Conservation (phyloP, 2,113 vertebrate genomes). For the Phylloscopus whistleri region DNA sequence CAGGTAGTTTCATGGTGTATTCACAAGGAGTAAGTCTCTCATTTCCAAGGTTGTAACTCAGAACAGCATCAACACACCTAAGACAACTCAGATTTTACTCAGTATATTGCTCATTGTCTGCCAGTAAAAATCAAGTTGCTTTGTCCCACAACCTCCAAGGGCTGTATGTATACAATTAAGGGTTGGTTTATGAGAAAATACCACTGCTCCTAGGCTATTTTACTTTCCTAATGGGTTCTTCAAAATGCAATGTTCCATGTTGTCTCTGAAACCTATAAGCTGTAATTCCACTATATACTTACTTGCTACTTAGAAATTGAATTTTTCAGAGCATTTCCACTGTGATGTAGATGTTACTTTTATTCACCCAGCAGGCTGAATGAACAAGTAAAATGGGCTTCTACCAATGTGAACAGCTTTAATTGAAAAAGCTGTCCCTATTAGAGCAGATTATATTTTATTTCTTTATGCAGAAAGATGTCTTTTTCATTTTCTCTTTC, state of each 20-base stretch:
- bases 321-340: background rate
- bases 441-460: background rate
- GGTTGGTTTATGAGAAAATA: background rate
- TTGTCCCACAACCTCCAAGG: background rate
- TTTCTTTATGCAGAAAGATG: background rate
- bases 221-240: background rate
- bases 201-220: background rate
- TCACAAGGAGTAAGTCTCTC: background rate
- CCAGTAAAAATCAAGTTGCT: background rate
- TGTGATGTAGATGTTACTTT: background rate
- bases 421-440: constrained; percentile 17
- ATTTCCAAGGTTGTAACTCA: background rate
- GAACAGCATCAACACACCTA: background rate
- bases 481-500: background rate
- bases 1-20: constrained; percentile 6
- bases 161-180: background rate
- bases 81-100: background rate
- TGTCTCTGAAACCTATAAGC: background rate
- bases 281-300: background rate
- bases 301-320: background rate
- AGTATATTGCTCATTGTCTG: background rate
- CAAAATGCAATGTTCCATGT: accelerated
- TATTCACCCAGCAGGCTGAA: background rate
- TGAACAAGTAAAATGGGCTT: background rate
- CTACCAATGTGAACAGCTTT: background rate